phyloP scores from a whole-genome alignment of 1,140 invertebrate species.

The Pogonognathellus flavescens region DNA sequence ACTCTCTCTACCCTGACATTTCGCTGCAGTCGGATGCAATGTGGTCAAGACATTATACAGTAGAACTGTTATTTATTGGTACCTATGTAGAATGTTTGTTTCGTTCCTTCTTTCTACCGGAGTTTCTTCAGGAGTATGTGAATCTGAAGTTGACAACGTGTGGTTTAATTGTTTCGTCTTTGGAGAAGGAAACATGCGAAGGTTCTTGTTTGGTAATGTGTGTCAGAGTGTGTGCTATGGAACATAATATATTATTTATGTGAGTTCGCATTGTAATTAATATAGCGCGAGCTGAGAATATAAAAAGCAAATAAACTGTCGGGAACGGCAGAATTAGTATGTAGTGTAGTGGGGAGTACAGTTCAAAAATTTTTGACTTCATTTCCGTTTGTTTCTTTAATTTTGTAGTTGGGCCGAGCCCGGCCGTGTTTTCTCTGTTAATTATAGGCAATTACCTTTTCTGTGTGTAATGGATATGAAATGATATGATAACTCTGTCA shows the following conservation, averaged over 20 bases:
- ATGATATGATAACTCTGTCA: conserved; percentile 17
- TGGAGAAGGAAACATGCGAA: too few relatives aligned
- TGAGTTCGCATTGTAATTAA: background rate
- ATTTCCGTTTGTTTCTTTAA: background rate
- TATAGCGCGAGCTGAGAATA: background rate
- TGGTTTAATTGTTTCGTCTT: too few relatives aligned
- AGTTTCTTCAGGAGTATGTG: too few relatives aligned
- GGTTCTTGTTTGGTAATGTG: too few relatives aligned
- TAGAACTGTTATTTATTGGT: background rate
- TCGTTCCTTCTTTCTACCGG: too few relatives aligned
- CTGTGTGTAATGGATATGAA: conserved; percentile 13
- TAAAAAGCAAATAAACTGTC: background rate
- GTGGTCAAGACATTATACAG: too few relatives aligned
- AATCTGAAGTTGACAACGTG: too few relatives aligned
- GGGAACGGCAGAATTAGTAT: background rate
- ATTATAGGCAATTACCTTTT: conserved; percentile 24
- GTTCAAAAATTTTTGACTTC: background rate
- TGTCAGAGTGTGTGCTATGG: too few relatives aligned
- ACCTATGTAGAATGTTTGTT: background rate
- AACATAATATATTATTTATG: background rate
- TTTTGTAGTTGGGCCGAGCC: background rate
- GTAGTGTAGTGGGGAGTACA: background rate
- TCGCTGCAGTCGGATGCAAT: too few relatives aligned
- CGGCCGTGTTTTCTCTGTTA: background rate
- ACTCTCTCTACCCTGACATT: too few relatives aligned